These are phyloP conservation scores for Amphiprion percula DNA, from an alignment of 2,113 vertebrate species.

Conservation along the genomic window DNA sequence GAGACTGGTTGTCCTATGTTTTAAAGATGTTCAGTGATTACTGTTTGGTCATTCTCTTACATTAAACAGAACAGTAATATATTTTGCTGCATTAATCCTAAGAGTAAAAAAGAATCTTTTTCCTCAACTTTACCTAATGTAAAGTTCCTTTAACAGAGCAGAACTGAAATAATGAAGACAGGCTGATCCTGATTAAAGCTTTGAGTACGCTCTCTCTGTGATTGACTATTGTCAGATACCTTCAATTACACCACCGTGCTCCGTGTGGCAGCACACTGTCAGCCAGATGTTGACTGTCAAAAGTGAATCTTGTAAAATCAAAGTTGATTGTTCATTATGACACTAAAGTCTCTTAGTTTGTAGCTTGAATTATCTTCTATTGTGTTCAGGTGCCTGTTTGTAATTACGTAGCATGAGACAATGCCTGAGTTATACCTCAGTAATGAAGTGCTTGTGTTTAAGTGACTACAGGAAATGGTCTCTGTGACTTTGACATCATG, in stretches of 20 bases:
- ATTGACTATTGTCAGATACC: slow-evolving; percentile 27
- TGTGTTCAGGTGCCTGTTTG: slow-evolving; percentile 23
- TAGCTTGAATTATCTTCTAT: slow-evolving; percentile 18
- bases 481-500: slow-evolving; percentile 25
- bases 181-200: slow-evolving; percentile 25
- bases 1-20: background rate
- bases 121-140: no score
- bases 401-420: slow-evolving; percentile 7
- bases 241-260: slow-evolving; percentile 3
- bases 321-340: slow-evolving; percentile 55
- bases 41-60: background rate
- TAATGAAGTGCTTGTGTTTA: background rate
- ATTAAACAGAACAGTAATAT: background rate
- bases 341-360: slow-evolving; percentile 31
- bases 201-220: background rate
- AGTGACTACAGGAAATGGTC: slow-evolving; percentile 5
- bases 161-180: background rate
- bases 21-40: slow-evolving; percentile 19
- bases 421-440: background rate
- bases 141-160: background rate
- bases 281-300: slow-evolving; percentile 46
- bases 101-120: background rate
- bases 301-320: slow-evolving; percentile 38
- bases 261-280: background rate
- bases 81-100: background rate